Evolutionary conservation across 1,140 invertebrate species (phyloP).

Genomic region (Gonatopus flavifemur): DNA sequence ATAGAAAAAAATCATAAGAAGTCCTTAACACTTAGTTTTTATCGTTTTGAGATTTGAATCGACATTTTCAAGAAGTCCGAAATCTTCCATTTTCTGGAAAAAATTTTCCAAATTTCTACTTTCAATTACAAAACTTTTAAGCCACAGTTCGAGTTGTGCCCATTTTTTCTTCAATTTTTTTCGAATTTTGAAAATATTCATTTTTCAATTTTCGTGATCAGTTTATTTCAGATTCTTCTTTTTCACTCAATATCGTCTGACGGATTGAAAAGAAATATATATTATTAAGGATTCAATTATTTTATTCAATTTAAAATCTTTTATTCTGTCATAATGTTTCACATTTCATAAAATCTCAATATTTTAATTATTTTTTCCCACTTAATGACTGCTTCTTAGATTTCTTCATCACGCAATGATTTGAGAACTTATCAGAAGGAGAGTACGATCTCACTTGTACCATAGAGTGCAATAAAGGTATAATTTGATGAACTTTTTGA

Average conservation of each 20-base stretch:
- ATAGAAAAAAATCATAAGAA: too few relatives aligned
- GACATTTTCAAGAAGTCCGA: neutral
- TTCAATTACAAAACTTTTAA: neutral
- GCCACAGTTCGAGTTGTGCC: neutral
- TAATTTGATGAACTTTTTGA: constrained; percentile 11
- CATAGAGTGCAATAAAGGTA: neutral
- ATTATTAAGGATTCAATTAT: neutral
- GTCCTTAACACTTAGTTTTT: too few relatives aligned
- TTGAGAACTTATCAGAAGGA: neutral
- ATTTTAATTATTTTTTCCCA: neutral
- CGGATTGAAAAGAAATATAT: neutral
- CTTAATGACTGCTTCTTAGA: neutral
- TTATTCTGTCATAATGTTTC: neutral
- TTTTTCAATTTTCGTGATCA: neutral
- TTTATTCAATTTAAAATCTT: neutral
- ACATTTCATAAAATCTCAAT: neutral
- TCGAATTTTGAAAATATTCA: neutral
- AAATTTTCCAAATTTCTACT: neutral
- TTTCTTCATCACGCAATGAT: constrained; percentile 2
- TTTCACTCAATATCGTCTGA: neutral
- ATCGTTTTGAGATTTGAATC: neutral
- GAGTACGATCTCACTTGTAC: constrained; percentile 4
- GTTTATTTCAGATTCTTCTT: neutral
- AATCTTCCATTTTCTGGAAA: neutral
- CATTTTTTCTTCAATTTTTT: neutral